Evolutionary conservation across 1,140 invertebrate genomes (phyloP).

Genomic region (Pseudomyrmex flavicornis): DNA sequence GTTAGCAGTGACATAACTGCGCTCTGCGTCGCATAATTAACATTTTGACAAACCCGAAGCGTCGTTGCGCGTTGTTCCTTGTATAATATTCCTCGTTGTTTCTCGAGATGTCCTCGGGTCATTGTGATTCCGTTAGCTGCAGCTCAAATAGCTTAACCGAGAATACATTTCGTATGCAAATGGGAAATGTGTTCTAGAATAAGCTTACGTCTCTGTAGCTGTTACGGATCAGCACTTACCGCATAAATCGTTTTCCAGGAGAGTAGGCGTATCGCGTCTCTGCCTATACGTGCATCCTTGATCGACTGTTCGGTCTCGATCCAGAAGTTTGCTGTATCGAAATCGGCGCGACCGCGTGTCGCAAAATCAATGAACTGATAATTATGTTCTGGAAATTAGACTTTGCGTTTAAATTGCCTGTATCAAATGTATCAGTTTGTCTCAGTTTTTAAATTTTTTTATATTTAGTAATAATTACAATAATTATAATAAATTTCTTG

Average conservation of each 20-base stretch:
- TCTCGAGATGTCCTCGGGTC: slow-evolving; percentile 68
- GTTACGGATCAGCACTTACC: slow-evolving; percentile 72
- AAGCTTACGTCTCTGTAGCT: slow-evolving; percentile 73
- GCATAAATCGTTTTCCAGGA: slow-evolving; percentile 68
- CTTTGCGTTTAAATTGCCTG: neutral
- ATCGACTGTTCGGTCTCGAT: slow-evolving; percentile 67
- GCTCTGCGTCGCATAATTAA: slow-evolving; percentile 45
- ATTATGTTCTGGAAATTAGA: slow-evolving; percentile 8
- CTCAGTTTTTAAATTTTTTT: no score
- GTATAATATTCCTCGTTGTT: slow-evolving; percentile 52
- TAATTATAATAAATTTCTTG: neutral
- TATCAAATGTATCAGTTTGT: neutral
- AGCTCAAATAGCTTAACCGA: slow-evolving; percentile 72
- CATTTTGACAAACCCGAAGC: slow-evolving; percentile 47
- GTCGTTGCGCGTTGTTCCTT: slow-evolving; percentile 20
- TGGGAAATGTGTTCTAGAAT: slow-evolving; percentile 74
- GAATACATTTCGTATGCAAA: slow-evolving; percentile 75
- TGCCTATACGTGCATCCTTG: slow-evolving; percentile 17
- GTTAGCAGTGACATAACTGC: slow-evolving; percentile 19
- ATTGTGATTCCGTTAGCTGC: slow-evolving; percentile 73
- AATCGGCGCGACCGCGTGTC: slow-evolving; percentile 2
- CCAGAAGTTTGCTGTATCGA: slow-evolving; percentile 17
- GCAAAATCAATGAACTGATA: slow-evolving; percentile 7
- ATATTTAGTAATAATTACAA: no score
- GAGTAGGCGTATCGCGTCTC: neutral